Conservation (phyloP, 2,888 invertebrate genomes). For the Plutella xylostella region DNA sequence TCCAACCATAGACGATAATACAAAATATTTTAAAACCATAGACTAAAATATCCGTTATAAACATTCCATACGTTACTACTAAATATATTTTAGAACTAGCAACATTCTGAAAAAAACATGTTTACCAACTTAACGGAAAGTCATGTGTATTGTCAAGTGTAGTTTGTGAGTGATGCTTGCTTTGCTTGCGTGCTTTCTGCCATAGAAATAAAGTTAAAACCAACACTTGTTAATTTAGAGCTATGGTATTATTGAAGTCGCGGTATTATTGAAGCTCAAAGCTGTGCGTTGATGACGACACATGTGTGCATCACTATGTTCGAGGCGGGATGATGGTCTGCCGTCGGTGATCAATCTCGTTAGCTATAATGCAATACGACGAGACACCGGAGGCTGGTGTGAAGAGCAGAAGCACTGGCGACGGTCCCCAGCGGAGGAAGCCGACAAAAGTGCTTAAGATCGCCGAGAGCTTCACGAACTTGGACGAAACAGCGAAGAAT, state of each 20-base stretch:
- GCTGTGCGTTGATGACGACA: slow-evolving; percentile 39
- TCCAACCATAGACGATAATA: too few species aligned
- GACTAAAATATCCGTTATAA: too few species aligned
- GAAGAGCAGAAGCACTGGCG: slow-evolving; percentile 35
- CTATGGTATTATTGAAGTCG: slow-evolving; percentile 38
- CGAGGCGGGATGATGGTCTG: slow-evolving; percentile 51
- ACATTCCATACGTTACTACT: too few species aligned
- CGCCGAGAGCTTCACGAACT: slow-evolving; percentile 65
- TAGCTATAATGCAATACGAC: slow-evolving; percentile 66
- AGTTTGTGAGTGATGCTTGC: slow-evolving; percentile 21
- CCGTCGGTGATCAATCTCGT: slow-evolving; percentile 20
- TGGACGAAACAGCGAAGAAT: slow-evolving; percentile 59
- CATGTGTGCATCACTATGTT: slow-evolving; percentile 51
- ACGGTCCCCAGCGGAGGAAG: slow-evolving; percentile 44
- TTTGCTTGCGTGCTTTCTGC: slow-evolving; percentile 48
- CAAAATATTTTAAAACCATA: too few species aligned
- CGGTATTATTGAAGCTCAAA: too few species aligned
- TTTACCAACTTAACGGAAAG: slow-evolving; percentile 29
- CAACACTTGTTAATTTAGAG: too few species aligned
- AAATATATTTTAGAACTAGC: too few species aligned
- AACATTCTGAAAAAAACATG: slow-evolving; percentile 11
- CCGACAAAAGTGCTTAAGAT: slow-evolving; percentile 65
- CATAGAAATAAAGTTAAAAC: too few species aligned
- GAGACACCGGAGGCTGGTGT: slow-evolving; percentile 27
- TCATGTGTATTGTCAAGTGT: slow-evolving; percentile 47